Evolutionary conservation across 2,113 vertebrate genomes (phyloP).

Genomic region (Oncorhynchus kisutch): DNA sequence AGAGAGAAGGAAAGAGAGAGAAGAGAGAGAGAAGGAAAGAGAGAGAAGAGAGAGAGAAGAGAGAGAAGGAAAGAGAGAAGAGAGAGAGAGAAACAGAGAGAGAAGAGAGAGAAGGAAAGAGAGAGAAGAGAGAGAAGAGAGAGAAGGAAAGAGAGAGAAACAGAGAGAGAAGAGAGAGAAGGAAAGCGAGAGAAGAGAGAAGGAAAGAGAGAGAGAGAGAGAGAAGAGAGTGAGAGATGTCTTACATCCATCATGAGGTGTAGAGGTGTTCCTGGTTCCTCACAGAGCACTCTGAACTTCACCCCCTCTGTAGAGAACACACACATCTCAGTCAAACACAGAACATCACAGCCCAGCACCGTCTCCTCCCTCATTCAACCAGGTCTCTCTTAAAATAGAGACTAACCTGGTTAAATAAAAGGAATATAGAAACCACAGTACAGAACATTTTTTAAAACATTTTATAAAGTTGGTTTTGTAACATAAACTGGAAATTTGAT

Average conservation of each 20-base stretch:
- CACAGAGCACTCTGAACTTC: slow-evolving; percentile 87
- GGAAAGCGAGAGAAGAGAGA: not conserved
- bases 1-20: too few species aligned
- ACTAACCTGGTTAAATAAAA: too few species aligned
- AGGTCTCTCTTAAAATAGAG: not conserved
- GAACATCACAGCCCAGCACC: not conserved
- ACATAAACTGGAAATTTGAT: too few species aligned
- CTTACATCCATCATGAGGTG: slow-evolving; percentile 94
- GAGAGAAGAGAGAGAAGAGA: too few species aligned
- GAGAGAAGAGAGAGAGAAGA: too few species aligned
- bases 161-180: not conserved
- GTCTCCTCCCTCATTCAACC: not conserved
- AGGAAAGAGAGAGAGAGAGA: not conserved
- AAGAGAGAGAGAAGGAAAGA: too few species aligned
- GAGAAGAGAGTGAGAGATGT: not conserved
- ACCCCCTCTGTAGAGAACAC: slow-evolving; percentile 82
- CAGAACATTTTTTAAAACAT: too few species aligned
- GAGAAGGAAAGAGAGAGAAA: too few species aligned
- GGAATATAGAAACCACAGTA: too few species aligned
- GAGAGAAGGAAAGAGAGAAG: too few species aligned
- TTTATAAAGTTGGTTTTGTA: too few species aligned
- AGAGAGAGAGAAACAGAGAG: not conserved
- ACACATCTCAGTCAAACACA: not conserved
- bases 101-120: too few species aligned
- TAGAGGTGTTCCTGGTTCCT: slow-evolving; percentile 82